Conservation (phyloP, 2,888 invertebrate species). For the Portevinia maculata region DNA sequence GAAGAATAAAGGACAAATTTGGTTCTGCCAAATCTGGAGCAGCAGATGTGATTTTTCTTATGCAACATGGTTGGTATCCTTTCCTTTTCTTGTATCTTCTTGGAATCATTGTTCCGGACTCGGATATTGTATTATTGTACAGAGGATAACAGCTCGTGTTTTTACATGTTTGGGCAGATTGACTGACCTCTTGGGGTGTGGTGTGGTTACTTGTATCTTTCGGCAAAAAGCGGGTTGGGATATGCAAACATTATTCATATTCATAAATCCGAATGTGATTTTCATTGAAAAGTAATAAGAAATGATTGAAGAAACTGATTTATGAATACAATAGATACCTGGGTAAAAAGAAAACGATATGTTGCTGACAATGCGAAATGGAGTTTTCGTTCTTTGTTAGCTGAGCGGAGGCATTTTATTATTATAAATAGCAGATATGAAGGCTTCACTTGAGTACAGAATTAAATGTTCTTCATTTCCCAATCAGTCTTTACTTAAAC, state of each 20-base stretch:
- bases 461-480: too few relatives aligned
- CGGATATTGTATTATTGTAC: constrained; percentile 5
- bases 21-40: constrained; percentile 48
- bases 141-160: constrained; percentile 9
- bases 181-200: constrained; percentile 35
- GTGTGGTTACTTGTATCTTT: constrained; percentile 6
- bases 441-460: too few relatives aligned
- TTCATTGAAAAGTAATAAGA: constrained; percentile 6
- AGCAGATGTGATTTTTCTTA: constrained; percentile 30
- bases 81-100: constrained; percentile 12
- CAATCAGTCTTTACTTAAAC: too few relatives aligned
- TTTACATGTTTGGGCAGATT: constrained; percentile 44
- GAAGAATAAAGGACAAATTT: constrained; percentile 37
- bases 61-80: constrained; percentile 38
- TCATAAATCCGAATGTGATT: constrained; percentile 15
- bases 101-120: constrained; percentile 11
- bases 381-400: too few relatives aligned
- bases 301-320: constrained; percentile 5
- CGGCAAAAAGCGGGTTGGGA: not conserved
- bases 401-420: too few relatives aligned
- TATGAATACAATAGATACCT: not conserved
- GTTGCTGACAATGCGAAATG: not conserved
- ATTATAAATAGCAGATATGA: too few relatives aligned
- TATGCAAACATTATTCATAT: constrained; percentile 46
- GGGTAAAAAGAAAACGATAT: not conserved